Conservation (phyloP, 1,140 invertebrate genomes). For the Tetramorium parvispinum region DNA sequence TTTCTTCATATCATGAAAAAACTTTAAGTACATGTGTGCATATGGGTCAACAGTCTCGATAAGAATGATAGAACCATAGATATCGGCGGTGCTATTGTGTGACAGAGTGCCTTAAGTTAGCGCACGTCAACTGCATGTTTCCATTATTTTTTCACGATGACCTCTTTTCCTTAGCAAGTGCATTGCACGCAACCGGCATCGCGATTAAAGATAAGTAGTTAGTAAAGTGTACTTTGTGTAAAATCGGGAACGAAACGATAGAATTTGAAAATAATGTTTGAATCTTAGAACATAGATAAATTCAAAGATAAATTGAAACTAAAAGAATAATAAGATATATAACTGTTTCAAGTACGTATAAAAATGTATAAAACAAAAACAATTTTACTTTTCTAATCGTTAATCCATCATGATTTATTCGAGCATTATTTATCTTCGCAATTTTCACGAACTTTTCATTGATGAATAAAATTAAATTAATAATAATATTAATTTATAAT, state of each 20-base stretch:
- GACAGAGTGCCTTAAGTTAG: not conserved
- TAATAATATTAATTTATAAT: no score
- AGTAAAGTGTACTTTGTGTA: not conserved
- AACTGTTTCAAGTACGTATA: not conserved
- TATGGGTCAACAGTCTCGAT: slow-evolving; percentile 35
- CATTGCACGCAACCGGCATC: slow-evolving; percentile 9
- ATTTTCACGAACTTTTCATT: not conserved
- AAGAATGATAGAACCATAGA: not conserved
- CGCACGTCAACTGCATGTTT: slow-evolving; percentile 17
- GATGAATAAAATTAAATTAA: not conserved
- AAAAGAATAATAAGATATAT: not conserved
- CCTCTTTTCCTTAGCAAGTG: slow-evolving; percentile 9
- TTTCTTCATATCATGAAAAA: not conserved
- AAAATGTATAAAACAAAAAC: not conserved
- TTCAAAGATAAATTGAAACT: not conserved
- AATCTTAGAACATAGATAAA: not conserved
- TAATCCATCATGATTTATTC: not conserved
- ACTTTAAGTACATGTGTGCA: not conserved
- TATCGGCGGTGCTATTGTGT: slow-evolving; percentile 1
- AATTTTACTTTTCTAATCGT: not conserved
- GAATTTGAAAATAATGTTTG: not conserved
- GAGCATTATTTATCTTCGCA: not conserved
- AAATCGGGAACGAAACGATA: not conserved
- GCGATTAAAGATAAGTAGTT: slow-evolving; percentile 17
- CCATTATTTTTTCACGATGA: slow-evolving; percentile 33